phyloP scores from a whole-genome alignment of 2,797 vertebrate genomes.

The Scyliorhinus canicula region DNA sequence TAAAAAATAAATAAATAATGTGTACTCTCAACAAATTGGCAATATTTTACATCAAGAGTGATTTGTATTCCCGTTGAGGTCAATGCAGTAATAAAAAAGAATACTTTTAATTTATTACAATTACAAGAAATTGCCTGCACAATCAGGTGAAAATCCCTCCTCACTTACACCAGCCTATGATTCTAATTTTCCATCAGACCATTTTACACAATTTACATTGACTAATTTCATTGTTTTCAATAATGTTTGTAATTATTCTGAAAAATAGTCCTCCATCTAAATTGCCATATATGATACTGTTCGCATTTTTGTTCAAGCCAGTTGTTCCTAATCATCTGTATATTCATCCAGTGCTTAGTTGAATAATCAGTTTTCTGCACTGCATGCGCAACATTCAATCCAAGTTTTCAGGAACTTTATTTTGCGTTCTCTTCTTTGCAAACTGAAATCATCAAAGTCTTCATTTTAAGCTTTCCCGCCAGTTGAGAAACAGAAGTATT shows the following conservation, averaged over 20 bases:
- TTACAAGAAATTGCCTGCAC: neutral
- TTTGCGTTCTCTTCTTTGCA: neutral
- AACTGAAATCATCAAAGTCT: neutral
- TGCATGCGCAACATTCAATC: neutral
- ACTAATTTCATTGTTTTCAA: neutral
- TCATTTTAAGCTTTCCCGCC: neutral
- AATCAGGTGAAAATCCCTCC: neutral
- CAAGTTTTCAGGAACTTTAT: neutral
- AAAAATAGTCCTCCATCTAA: neutral
- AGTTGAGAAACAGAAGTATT: neutral
- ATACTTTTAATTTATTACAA: neutral
- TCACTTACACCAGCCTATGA: neutral
- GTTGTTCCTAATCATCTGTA: neutral
- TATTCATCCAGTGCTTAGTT: neutral
- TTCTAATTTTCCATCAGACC: neutral
- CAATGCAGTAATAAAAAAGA: neutral
- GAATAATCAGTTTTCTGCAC: neutral
- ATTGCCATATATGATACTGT: neutral
- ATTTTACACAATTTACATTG: neutral
- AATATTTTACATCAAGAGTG: neutral
- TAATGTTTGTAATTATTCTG: neutral
- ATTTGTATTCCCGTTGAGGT: neutral
- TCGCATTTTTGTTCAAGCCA: neutral
- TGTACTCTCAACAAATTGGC: neutral
- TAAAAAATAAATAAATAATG: too few species aligned